Conservation (phyloP, 2,113 vertebrate genomes). For the Hystrix brachyura region DNA sequence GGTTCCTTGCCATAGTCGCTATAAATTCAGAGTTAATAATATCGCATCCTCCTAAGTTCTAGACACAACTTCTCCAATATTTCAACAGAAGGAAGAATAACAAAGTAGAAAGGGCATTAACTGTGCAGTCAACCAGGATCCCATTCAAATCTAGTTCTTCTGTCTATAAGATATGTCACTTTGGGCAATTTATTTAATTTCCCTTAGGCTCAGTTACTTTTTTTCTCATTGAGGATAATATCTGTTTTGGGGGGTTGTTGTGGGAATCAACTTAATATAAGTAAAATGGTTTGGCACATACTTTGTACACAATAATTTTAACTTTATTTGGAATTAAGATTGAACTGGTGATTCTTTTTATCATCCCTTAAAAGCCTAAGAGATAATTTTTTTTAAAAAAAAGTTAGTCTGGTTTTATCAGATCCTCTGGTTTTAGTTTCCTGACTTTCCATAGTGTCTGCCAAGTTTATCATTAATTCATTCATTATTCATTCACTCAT, state of each 20-base stretch:
- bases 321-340: constrained; percentile 58
- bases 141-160: background rate
- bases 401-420: background rate
- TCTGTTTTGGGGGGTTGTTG: background rate
- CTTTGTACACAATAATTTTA: constrained; percentile 49
- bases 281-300: background rate
- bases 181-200: constrained; percentile 59
- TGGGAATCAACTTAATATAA: constrained; percentile 48
- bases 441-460: background rate
- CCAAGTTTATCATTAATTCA: background rate
- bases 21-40: background rate
- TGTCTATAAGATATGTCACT: constrained; percentile 26
- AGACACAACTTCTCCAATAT: background rate
- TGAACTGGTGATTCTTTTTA: background rate
- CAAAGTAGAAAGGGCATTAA: background rate
- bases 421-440: background rate
- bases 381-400: background rate
- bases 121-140: background rate
- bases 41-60: background rate
- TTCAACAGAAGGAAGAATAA: background rate
- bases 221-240: constrained; percentile 51
- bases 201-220: constrained; percentile 42
- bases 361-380: background rate
- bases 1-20: background rate
- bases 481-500: background rate